Base-by-base conservation (phyloP, 2,797 vertebrate genomes). In the Hyperoplus immaculatus region DNA sequence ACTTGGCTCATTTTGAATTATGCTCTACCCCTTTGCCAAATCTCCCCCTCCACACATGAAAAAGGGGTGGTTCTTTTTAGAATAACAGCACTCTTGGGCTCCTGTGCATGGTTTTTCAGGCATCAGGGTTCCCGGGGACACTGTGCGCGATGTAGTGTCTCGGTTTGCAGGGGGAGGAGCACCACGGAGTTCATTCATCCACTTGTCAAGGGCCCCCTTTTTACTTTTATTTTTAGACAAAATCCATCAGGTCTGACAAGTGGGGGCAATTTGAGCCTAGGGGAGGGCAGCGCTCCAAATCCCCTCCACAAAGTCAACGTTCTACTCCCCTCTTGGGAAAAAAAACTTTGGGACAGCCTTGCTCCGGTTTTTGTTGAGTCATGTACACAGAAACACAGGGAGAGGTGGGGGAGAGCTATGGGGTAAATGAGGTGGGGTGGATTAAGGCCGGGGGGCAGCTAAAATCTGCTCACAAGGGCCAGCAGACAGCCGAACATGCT, bases 341-440 rank as follows among this genome's bases (percentile, higher is more conserved):
- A 96, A 95, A 95, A 96, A 94, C 88, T 94, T 95, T 92, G 87
- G 70, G 95, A 96, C 94, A 94, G 95, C 94, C 21, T 91, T 89
- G 89, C 94, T 87, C 88, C 89, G 94, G 95, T 95, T 97, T 97
- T 96, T 98, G 97, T 97, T 94, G 97, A 98, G 97, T 99, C 98
- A 99, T 98, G 96, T 96, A 96, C 95, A 97, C 95, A 97, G 95
- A 96, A 93, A 96, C 69, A 75, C 72, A 73, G 62, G 61, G 68
- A 16, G 70, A 15, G 69, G 78, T 86, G 92, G 90, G 93, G 86
- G 61, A 63, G 76, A 67, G 69, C 83, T 54, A 15, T 84, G 82
- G 94, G 86, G 68, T 69, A 67, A 82, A 69, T 70, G 75, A 73
- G 89, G 91, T 75, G 77, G 90, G 93, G 91, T 93, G 88, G 80